Base-by-base conservation (phyloP, 2,888 invertebrate species). In the Tyria jacobaeae region DNA sequence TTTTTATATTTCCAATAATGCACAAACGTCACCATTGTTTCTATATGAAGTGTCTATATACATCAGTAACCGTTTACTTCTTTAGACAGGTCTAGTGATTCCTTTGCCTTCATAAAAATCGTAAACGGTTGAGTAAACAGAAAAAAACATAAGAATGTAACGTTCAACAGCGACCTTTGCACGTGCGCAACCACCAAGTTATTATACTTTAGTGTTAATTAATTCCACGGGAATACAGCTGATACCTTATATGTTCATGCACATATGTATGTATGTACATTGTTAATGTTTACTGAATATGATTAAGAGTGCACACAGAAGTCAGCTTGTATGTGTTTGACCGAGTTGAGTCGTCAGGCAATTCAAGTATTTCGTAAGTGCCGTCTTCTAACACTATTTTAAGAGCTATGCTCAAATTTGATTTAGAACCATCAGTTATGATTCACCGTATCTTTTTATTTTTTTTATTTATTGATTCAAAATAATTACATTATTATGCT, bases 111-210 rank as follows among this genome's bases (percentile, higher is more conserved):
- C 57, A 64, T 68, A 54, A 58, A 66, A 66, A 68, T 39, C 59
- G 60, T 58, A 75, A 70, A 64, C 58, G 55, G 49, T 15, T 5
- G 69, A 21, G 12, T 58, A 82, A 83, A 83, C 79, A 31, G 27
- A 31, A 31, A 31, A n/a, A 31, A 31, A 82, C 75, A 77, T 80
- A 82, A 80, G 86, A 79, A 88, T 86, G 80, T 86, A 89, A 88
- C 88, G 88, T 81, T 70, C 37, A 76, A 17, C 34, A 9, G 25
- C 78, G 82, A 87, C 87, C 86, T 87, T 86, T 87, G 71, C 78
- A 77, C 83, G 54, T 50, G 76, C 73, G 77, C 76, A 71, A 27
- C 41, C 51, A 37, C 21, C 34, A 39, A 15, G 4, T 34, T 24
- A 49, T 35, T 50, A 44, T 34, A 60, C 34, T 35, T 56, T 56